Evolutionary conservation across 2,797 vertebrate species (phyloP).

Genomic region (Pipistrellus kuhlii): DNA sequence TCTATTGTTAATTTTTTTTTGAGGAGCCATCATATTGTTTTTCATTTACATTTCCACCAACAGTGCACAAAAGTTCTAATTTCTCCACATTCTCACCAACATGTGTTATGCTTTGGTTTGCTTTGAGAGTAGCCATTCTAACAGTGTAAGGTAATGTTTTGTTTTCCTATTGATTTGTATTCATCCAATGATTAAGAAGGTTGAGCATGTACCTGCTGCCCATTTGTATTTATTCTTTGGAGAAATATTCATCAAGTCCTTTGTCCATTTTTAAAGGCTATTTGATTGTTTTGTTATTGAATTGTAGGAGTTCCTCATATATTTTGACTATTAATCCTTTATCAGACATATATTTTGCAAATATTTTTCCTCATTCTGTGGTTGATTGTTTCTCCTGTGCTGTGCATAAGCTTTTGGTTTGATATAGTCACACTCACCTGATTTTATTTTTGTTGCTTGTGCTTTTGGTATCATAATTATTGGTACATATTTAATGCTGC

Average conservation of each 20-base stretch:
- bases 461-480: not conserved
- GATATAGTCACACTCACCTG: not conserved
- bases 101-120: not conserved
- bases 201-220: not conserved
- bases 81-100: not conserved
- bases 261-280: not conserved
- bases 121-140: not conserved
- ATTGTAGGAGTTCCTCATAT: not conserved
- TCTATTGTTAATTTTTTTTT: slow-evolving; percentile 12
- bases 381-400: not conserved
- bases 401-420: too few relatives aligned
- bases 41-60: not conserved
- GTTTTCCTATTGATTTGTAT: not conserved
- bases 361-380: not conserved
- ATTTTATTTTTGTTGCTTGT: not conserved
- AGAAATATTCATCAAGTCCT: not conserved
- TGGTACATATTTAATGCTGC: not conserved
- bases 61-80: not conserved
- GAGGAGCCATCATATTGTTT: not conserved
- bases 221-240: not conserved
- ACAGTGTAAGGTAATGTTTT: not conserved
- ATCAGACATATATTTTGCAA: not conserved
- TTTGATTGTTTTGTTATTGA: not conserved
- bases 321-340: not conserved
- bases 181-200: not conserved